These are phyloP conservation scores for Ctenodactylus gundi DNA, from an alignment of 2,113 vertebrate genomes.

Conservation along the genomic window DNA sequence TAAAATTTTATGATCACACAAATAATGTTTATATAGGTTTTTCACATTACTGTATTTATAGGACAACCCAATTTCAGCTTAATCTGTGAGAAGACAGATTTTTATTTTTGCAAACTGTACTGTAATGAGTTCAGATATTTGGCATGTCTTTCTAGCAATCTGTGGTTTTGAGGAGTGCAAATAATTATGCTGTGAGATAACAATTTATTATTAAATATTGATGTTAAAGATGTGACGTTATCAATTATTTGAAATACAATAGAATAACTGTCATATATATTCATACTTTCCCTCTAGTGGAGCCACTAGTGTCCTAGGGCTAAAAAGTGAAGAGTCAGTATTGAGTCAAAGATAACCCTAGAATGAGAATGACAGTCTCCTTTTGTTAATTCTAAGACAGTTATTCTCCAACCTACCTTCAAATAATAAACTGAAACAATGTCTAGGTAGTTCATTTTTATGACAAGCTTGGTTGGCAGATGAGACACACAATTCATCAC, in stretches of 20 bases:
- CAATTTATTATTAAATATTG: neutral
- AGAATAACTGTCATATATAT: neutral
- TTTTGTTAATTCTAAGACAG: neutral
- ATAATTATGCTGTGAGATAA: neutral
- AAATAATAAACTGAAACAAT: neutral
- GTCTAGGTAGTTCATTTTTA: neutral
- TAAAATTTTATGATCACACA: slow-evolving; percentile 42
- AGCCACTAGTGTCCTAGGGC: neutral
- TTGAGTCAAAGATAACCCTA: neutral
- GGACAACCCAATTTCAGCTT: neutral
- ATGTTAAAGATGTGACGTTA: neutral
- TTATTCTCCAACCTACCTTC: neutral
- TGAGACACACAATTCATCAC: neutral
- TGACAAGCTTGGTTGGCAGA: neutral
- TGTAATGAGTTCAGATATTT: neutral
- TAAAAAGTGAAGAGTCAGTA: neutral
- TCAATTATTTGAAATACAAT: neutral
- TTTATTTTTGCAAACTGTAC: neutral
- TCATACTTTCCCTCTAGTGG: too few species aligned
- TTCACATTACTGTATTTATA: neutral
- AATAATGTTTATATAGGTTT: neutral
- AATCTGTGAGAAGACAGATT: neutral
- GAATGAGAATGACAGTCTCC: neutral
- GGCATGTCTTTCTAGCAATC: neutral
- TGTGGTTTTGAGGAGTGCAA: neutral